These are phyloP conservation scores for Pleuronectes platessa DNA, from an alignment of 2,113 vertebrate genomes.

Conservation along the genomic window DNA sequence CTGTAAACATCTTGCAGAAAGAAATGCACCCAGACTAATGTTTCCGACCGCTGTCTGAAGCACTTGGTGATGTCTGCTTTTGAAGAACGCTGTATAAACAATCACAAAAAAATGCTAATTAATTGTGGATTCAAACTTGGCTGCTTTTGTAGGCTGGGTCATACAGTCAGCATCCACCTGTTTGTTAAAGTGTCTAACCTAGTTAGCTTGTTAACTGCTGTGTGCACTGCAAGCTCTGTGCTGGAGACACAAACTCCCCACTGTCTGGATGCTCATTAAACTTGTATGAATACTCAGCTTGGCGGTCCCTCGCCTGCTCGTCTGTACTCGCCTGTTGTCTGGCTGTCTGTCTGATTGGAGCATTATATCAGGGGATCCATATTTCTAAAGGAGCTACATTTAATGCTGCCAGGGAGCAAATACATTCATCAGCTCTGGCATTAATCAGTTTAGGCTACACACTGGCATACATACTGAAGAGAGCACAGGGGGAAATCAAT, in stretches of 20 bases:
- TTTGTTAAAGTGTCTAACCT: slow-evolving; percentile 56
- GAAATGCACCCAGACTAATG: slow-evolving; percentile 3
- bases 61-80: neutral
- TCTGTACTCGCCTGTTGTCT: slow-evolving; percentile 47
- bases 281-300: slow-evolving; percentile 80
- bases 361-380: slow-evolving; percentile 50
- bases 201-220: slow-evolving; percentile 41
- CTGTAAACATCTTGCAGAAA: slow-evolving; percentile 18
- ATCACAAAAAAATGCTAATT: neutral
- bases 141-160: slow-evolving; percentile 19
- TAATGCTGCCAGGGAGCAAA: slow-evolving; percentile 51
- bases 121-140: slow-evolving; percentile 20
- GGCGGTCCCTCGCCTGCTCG: slow-evolving; percentile 58
- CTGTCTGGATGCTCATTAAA: slow-evolving; percentile 82
- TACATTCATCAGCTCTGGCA: slow-evolving; percentile 52
- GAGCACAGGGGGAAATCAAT: slow-evolving; percentile 43
- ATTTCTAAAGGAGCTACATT: slow-evolving; percentile 46
- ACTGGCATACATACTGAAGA: slow-evolving; percentile 37
- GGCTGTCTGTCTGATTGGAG: slow-evolving; percentile 59
- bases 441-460: slow-evolving; percentile 51
- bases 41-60: neutral
- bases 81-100: neutral
- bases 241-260: slow-evolving; percentile 68
- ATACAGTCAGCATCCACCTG: slow-evolving; percentile 41
- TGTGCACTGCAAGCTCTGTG: slow-evolving; percentile 56